Evolutionary conservation across 2,797 vertebrate species (phyloP), one percentile per base, ranked within the genome.

Genomic region (Notoglanidium macrostoma): DNA sequence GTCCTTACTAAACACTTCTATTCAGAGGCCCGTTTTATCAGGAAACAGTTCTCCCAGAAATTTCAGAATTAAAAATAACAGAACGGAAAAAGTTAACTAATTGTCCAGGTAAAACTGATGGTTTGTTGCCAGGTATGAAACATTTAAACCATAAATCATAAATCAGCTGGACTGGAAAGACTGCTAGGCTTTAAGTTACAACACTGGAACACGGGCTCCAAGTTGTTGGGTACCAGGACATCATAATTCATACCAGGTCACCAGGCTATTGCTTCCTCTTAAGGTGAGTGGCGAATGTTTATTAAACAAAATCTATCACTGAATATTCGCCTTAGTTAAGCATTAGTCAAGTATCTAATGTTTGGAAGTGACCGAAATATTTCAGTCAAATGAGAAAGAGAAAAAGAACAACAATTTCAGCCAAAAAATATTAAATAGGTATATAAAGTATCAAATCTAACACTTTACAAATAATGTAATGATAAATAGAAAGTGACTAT

Each of bases 31-130:
- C 32, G 44, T 19, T 59, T 40, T 35, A 7, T 35, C n/a, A 49
- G 55, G 29, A 85, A 17, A 7, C 19, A 11, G 32, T 54, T 85
- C 44, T 35, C 17, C 19, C 15, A 55, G 14, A 86, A 86, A n/a
- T 68, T 35, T 26, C 12, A 9, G 23, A 63, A 63, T 63, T 81
- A 67, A 67, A 83, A 68, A 83, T 68, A 68, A 83, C 46, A 32
- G 46, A 46, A 51, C 14, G 46, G 46, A 51, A 32, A 7, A 15
- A 68, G 40, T 23, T 63, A 23, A 26, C 21, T 49, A 49, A 14
- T 32, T 35, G 35, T 15, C 21, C 44, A 49, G 23, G 40, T 81
- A 46, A 81, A 63, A 57, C 29, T 65, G 44, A 82, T 67, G 26
- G 11, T 49, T 51, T 65, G 26, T 51, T 49, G 3, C 19, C 15